Evolutionary conservation across 30 jellyfish, hydroid and myxozoan species (phyloP), one percentile per base, ranked within the genome.

Genomic region (Morbakka virulenta): DNA sequence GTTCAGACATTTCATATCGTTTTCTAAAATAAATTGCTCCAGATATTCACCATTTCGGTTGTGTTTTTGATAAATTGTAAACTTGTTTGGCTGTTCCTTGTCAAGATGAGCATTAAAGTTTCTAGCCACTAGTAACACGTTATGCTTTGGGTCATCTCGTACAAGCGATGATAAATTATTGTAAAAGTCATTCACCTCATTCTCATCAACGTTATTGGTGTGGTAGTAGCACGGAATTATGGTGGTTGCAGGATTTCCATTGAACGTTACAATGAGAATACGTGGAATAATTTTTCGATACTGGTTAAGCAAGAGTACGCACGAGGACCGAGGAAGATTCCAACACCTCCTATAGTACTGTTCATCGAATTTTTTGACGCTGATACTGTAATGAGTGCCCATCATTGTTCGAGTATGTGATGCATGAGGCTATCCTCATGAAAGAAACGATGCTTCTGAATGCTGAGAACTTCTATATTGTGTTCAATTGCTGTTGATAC

Each of bases 31-130:
- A 24, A 76, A 14, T 9, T 76, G n/a, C 6, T 17, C 4, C 21
- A 76, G 71, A 13, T 35, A 79, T 62, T 57, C 31, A 17, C 87
- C 86, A 33, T 62, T 76, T n/a, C 28, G 57, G 75, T 76, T 76
- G 11, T 57, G 57, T 6, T 32, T 57, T 2, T 62, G 68, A 33
- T 76, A 79, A 74, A 35, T 21, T 11, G 86, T 76, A 69, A 13
- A 76, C 62, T 33, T 51, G 71, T 25, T 57, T 4, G 2, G 27
- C 12, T 25, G 41, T 28, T 76, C 51, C 31, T 24, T 24, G 13
- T 85, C 87, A 23, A 76, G 21, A 34, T 76, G 87, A 11, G 87
- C 87, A 28, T 76, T 62, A 85, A 64, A 76, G 73, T 76, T 85
- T 3, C 87, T 69, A 2, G 57, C 29, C n/a, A 76, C 87, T 27